Base-by-base conservation (phyloP, 2,888 invertebrate genomes). In the Resseliella maxima region DNA sequence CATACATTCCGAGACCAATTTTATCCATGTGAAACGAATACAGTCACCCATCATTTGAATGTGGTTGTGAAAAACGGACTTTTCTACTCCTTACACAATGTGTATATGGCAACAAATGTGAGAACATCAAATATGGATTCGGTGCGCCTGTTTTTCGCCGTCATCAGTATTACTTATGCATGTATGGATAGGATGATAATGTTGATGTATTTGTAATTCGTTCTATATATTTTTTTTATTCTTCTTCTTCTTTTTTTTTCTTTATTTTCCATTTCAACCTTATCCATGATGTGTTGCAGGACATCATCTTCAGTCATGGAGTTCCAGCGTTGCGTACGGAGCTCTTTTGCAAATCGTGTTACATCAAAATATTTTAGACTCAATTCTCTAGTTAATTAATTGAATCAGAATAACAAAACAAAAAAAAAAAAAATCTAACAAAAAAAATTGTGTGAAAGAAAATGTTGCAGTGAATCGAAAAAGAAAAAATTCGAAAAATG, bases 321-420 rank as follows among this genome's bases (percentile, higher is more conserved):
- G 90, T 90, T 90, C 90, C 90, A 90, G 90, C 90, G 90, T 90
- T 89, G 89, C 89, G 89, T 89, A 89, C 89, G 90, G 87, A 88
- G 87, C 87, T 87, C 86, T 86, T 86, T 50, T 46, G 31, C 35
- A 24, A 36, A 27, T 64, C 86, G 86, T 38, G 27, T 46, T 59
- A 24, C 24, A n/a, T 72, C 24, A 72, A 31, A 8, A 31, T 50
- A 24, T 27, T 85, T 35, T 18, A 36, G 36, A 8, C 50, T 85
- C 72, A 72, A 72, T 31, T 72, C 72, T 15, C 27, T 72, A 72
- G 72, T 12, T 72, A 31, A 72, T 31, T 72, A 24, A 50, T 50
- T 18, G 6, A 59, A 59, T 24, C 5, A 8, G 59, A 15, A 50
- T 3, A 50, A 50, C 3, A 50, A 15, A 50, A 50, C 2, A 6